Conservation (phyloP, 2,113 vertebrate genomes). For the Ochotona princeps region DNA sequence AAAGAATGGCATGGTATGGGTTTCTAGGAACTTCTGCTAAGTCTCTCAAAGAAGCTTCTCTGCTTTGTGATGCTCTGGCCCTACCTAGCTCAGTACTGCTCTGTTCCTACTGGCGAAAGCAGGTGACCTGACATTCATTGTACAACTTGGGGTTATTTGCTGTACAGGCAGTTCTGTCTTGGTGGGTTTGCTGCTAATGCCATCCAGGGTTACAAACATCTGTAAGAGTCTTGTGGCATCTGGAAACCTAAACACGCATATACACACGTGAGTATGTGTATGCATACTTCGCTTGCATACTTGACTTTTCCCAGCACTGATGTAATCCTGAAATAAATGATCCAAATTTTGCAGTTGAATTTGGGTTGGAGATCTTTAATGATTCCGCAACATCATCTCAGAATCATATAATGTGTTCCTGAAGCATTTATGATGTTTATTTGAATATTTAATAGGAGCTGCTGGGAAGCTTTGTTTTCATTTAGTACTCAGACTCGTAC, state of each 20-base stretch:
- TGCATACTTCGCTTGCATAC: not conserved
- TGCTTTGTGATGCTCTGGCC: not conserved
- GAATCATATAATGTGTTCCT: conserved; percentile 69
- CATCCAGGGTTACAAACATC: not conserved
- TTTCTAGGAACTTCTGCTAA: not conserved
- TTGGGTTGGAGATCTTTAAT: conserved; percentile 42
- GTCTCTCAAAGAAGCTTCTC: not conserved
- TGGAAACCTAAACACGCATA: not conserved
- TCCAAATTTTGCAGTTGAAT: conserved; percentile 54
- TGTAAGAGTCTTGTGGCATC: not conserved
- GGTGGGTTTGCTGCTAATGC: not conserved
- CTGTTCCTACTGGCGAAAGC: too few relatives aligned
- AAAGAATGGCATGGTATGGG: not conserved
- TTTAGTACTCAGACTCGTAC: conserved; percentile 58
- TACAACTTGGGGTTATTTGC: not conserved
- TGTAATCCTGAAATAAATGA: conserved; percentile 32
- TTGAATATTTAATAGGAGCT: conserved; percentile 78
- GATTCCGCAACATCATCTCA: conserved; percentile 34
- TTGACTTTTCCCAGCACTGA: conserved; percentile 46
- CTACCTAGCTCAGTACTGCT: too few relatives aligned
- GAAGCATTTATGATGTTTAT: conserved; percentile 78
- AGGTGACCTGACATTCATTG: rapidly evolving
- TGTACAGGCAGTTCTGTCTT: not conserved
- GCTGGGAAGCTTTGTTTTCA: conserved; percentile 63
- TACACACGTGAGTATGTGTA: not conserved